These are phyloP conservation scores for Catajapyx aquilonaris DNA, from an alignment of 1,140 invertebrate species.

Conservation along the genomic window DNA sequence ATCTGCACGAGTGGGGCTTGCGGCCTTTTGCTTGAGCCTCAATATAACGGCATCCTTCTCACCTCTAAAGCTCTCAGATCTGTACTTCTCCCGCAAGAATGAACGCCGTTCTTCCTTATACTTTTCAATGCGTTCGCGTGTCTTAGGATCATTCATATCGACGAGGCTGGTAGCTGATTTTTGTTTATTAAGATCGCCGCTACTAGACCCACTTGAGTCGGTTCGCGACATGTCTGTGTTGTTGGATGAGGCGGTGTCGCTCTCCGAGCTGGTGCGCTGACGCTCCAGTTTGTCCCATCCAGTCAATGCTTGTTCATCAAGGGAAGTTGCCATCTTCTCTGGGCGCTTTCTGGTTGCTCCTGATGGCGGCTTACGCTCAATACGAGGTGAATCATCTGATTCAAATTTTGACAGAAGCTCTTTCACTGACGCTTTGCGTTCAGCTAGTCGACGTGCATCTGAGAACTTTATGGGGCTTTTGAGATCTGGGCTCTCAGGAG, in stretches of 20 bases:
- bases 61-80: constrained; percentile 54
- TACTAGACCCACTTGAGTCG: constrained; percentile 15
- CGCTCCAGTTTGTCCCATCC: constrained; percentile 24
- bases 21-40: constrained; percentile 19
- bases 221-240: constrained; percentile 22
- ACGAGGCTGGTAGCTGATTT: no score
- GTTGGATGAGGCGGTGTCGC: constrained; percentile 21
- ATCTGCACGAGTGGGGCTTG: not conserved
- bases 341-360: no score
- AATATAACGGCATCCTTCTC: constrained; percentile 21
- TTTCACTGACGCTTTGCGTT: constrained; percentile 19
- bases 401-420: constrained; percentile 23
- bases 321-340: no score
- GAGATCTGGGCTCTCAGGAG: no score
- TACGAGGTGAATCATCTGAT: no score
- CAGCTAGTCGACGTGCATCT: constrained; percentile 13
- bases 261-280: constrained; percentile 17
- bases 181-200: constrained; percentile 22
- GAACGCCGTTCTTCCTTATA: constrained; percentile 79
- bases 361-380: no score
- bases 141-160: constrained; percentile 28
- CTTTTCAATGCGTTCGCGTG: constrained; percentile 61
- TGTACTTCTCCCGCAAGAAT: constrained; percentile 65
- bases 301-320: no score
- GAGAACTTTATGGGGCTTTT: no score